phyloP scores from a whole-genome alignment of 2,113 vertebrate genomes.

The Triplophysa dalaica region DNA sequence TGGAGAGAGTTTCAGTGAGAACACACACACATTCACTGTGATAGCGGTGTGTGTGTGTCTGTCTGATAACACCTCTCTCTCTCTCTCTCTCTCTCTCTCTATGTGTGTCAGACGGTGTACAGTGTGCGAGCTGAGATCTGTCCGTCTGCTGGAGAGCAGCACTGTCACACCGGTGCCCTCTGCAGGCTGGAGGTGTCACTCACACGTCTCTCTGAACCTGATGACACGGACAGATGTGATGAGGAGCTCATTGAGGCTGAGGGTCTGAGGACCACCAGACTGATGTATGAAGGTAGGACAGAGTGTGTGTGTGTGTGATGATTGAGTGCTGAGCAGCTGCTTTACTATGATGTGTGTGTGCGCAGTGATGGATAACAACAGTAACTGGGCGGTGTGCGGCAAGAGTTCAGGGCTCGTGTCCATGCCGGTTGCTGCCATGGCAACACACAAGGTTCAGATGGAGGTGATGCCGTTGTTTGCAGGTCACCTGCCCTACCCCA shows the following conservation, averaged over 20 bases:
- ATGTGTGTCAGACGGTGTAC: slow-evolving; percentile 82
- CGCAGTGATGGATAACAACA: slow-evolving; percentile 94
- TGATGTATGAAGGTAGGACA: slow-evolving; percentile 92
- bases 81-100: neutral
- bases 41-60: too few relatives aligned
- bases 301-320: neutral
- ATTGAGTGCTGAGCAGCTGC: too few relatives aligned
- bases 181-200: slow-evolving; percentile 89
- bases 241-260: slow-evolving; percentile 82
- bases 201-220: slow-evolving; percentile 82
- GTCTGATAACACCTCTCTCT: neutral
- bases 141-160: slow-evolving; percentile 78
- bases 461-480: slow-evolving; percentile 97
- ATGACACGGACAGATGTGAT: slow-evolving; percentile 82
- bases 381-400: slow-evolving; percentile 98
- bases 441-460: slow-evolving; percentile 91
- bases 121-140: slow-evolving; percentile 82
- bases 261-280: slow-evolving; percentile 83
- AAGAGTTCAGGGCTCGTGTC: slow-evolving; percentile 93
- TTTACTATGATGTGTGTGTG: neutral
- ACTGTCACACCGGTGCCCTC: slow-evolving; percentile 87
- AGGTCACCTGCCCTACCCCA: slow-evolving; percentile 90
- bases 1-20: slow-evolving; percentile 91
- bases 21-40: neutral
- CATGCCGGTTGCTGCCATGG: slow-evolving; percentile 82